A percentile compares a stretch with the other conserved stretches of the same genome.
Evolutionary conservation across 1,140 invertebrate genomes (phyloP).

Genomic region (Drosophila malerkotliana): DNA sequence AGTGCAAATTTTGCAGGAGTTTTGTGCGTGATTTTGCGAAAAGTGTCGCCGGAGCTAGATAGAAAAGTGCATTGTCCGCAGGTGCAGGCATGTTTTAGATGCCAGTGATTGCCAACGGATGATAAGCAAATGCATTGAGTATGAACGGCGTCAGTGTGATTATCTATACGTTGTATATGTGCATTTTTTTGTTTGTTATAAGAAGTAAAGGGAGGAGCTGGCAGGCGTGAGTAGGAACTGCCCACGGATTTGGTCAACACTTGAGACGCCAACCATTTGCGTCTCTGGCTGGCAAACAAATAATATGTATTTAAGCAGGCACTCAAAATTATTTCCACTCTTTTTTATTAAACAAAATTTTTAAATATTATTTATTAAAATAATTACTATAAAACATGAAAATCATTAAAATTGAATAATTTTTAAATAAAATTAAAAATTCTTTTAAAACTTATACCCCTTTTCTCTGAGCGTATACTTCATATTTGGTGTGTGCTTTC

Average conservation of each 20-base stretch:
- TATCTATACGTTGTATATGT: slow-evolving; percentile 8
- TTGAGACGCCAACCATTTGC: slow-evolving; percentile 56
- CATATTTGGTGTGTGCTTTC: slow-evolving; percentile 10
- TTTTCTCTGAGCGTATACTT: slow-evolving; percentile 13
- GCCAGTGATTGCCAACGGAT: slow-evolving; percentile 19
- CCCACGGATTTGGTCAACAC: slow-evolving; percentile 59
- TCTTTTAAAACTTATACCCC: too few relatives aligned
- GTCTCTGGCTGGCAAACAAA: slow-evolving; percentile 34
- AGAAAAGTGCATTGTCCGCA: slow-evolving; percentile 26
- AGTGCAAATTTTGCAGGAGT: slow-evolving; percentile 23
- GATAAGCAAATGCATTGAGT: slow-evolving; percentile 18
- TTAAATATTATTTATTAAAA: neutral
- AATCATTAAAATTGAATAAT: too few relatives aligned
- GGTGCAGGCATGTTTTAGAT: slow-evolving; percentile 33
- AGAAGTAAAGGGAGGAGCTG: slow-evolving; percentile 1
- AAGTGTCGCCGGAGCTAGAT: slow-evolving; percentile 43
- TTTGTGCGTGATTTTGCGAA: slow-evolving; percentile 48
- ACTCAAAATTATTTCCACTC: neutral
- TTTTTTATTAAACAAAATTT: neutral
- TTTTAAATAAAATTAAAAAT: neutral
- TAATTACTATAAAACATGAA: neutral
- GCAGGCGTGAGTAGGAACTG: slow-evolving; percentile 6
- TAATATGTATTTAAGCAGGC: slow-evolving; percentile 13
- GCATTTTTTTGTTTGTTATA: slow-evolving; percentile 7
- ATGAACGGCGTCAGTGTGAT: slow-evolving; percentile 29